Percentiles rank a stretch among this genome's conserved stretches.
These are phyloP conservation scores for Scaptomyza montana DNA, from an alignment of 1,140 invertebrate genomes.

Conservation along the genomic window DNA sequence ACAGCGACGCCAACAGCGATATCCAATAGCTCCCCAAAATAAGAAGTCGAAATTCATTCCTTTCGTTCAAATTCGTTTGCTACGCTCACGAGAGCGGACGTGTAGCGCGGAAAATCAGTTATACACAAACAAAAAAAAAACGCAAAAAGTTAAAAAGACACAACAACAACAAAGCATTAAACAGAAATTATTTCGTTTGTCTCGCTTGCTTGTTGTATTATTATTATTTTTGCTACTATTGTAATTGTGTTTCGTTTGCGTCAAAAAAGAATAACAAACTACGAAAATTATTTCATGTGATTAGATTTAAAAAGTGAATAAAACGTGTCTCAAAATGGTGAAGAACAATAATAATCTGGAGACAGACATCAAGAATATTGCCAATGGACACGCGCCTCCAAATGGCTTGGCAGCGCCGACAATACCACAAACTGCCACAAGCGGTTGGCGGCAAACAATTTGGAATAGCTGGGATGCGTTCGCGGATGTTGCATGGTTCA, in stretches of 20 bases:
- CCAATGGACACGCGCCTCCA: constrained; percentile 51
- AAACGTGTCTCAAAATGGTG: constrained; percentile 54
- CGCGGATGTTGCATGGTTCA: constrained; percentile 87
- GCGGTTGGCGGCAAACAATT: constrained; percentile 46
- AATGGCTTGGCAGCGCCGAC: constrained; percentile 46
- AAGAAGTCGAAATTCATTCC: constrained; percentile 82
- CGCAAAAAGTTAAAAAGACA: constrained; percentile 24
- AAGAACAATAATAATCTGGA: constrained; percentile 69
- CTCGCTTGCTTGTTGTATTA: constrained; percentile 31
- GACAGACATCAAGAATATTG: constrained; percentile 20
- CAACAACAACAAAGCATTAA: constrained; percentile 3
- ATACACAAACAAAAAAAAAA: constrained; percentile 34
- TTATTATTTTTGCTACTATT: constrained; percentile 17
- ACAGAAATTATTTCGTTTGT: constrained; percentile 38
- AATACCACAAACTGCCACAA: background rate
- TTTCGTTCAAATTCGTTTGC: constrained; percentile 82
- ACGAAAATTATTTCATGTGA: constrained; percentile 42
- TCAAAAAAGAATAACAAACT: constrained; percentile 40
- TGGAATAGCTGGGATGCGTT: constrained; percentile 84
- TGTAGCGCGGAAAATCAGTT: constrained; percentile 71
- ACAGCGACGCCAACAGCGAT: constrained; percentile 40
- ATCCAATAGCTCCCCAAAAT: constrained; percentile 81
- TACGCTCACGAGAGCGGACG: constrained; percentile 83
- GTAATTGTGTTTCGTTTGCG: constrained; percentile 46
- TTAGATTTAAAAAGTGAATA: constrained; percentile 33